phyloP scores from a whole-genome alignment of 2,797 vertebrate genomes.

The Falco cherrug region DNA sequence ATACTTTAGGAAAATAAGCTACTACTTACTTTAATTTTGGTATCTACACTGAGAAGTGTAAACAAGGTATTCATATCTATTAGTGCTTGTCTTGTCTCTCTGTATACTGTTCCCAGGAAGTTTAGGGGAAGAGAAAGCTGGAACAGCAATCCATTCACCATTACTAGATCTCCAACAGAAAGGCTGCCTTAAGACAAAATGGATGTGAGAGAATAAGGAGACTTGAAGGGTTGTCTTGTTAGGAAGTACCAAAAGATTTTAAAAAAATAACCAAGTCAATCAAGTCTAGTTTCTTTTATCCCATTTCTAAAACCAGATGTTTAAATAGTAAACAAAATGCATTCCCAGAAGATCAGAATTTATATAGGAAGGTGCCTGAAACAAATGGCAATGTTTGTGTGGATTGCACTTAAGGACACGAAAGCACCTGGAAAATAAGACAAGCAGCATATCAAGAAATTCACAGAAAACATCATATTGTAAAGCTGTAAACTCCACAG shows the following conservation, averaged over 20 bases:
- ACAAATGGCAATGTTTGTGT: accelerated
- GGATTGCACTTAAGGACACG: background rate
- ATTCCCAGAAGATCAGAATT: background rate
- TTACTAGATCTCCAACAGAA: slow-evolving; percentile 96
- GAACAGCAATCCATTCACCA: slow-evolving; percentile 98
- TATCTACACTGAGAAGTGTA: slow-evolving; percentile 91
- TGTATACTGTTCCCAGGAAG: slow-evolving; percentile 97
- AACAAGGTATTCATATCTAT: slow-evolving; percentile 99
- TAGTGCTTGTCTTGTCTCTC: slow-evolving; percentile 97
- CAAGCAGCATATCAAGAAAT: background rate
- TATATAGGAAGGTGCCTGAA: background rate
- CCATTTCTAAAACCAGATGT: background rate
- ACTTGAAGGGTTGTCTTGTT: background rate
- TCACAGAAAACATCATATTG: background rate
- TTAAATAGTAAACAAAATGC: background rate
- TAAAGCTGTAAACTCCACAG: background rate
- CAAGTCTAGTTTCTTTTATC: background rate
- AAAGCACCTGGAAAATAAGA: background rate
- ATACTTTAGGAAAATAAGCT: slow-evolving; percentile 8
- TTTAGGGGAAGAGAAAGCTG: slow-evolving; percentile 96
- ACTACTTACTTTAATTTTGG: slow-evolving; percentile 94
- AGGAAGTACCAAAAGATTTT: background rate
- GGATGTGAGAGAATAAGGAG: slow-evolving; percentile 4
- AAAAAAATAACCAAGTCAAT: background rate
- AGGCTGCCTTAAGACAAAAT: slow-evolving; percentile 83